Evolutionary conservation across 2,888 invertebrate genomes (phyloP).

Genomic region (Heteromurus nitidus): DNA sequence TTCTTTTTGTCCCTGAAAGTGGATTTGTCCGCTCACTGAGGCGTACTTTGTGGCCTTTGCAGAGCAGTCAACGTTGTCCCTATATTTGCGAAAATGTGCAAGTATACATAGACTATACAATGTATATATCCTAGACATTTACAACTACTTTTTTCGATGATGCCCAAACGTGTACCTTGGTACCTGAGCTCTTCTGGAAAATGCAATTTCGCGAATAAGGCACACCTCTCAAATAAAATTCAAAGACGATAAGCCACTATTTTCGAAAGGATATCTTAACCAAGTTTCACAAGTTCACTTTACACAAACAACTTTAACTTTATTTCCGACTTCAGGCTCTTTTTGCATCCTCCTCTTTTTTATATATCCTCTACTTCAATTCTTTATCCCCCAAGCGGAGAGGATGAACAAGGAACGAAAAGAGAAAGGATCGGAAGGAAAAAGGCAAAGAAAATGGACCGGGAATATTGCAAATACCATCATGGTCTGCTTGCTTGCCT

Average conservation of each 20-base stretch:
- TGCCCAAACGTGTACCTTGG: too few species aligned
- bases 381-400: constrained; percentile 12
- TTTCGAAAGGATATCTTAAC: constrained; percentile 36
- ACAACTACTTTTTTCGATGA: background rate
- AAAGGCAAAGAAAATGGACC: constrained; percentile 35
- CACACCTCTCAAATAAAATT: constrained; percentile 12
- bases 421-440: constrained; percentile 5
- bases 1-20: constrained; percentile 19
- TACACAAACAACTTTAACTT: constrained; percentile 57
- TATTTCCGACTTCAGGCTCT: constrained; percentile 48
- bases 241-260: constrained; percentile 27
- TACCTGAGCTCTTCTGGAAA: background rate
- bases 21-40: constrained; percentile 10
- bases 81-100: too few species aligned
- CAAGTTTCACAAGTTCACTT: constrained; percentile 46
- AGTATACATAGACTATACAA: too few species aligned
- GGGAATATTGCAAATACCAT: constrained; percentile 47
- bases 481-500: constrained; percentile 22
- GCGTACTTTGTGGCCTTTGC: too few species aligned
- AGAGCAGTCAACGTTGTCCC: too few species aligned
- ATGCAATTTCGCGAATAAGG: background rate
- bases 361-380: constrained; percentile 11
- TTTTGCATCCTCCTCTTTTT: constrained; percentile 16
- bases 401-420: constrained; percentile 20
- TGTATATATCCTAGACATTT: background rate